Evolutionary conservation across 2,888 invertebrate genomes (phyloP).

Genomic region (Odontothrips loti): DNA sequence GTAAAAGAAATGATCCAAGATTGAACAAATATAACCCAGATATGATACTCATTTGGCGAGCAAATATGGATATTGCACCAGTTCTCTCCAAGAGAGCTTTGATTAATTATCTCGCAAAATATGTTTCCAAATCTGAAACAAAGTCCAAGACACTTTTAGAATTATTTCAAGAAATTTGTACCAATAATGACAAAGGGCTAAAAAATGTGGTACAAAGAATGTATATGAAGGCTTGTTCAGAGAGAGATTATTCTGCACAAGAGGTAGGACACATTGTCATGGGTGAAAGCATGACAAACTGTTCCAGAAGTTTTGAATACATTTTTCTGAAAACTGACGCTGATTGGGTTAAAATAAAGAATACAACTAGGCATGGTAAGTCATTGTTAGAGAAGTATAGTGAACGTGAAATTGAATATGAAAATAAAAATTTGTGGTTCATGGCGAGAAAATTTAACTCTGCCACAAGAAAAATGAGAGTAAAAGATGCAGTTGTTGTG

Average conservation of each 20-base stretch:
- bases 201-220: conserved; percentile 33
- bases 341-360: too few relatives aligned
- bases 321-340: background rate
- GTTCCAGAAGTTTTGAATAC: conserved; percentile 2
- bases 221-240: conserved; percentile 32
- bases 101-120: conserved; percentile 34
- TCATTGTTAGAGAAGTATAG: too few relatives aligned
- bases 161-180: too few relatives aligned
- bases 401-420: too few relatives aligned
- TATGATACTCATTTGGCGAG: too few relatives aligned
- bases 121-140: conserved; percentile 34
- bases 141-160: background rate
- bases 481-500: too few relatives aligned
- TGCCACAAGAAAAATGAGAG: too few relatives aligned
- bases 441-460: too few relatives aligned
- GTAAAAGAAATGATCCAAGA: conserved; percentile 33
- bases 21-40: conserved; percentile 32
- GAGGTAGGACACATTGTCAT: too few relatives aligned
- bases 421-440: too few relatives aligned
- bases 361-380: too few relatives aligned
- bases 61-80: conserved; percentile 32
- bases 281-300: conserved; percentile 19
- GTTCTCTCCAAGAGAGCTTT: conserved; percentile 29
- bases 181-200: background rate
- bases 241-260: conserved; percentile 35